phyloP scores from a whole-genome alignment of 2,888 invertebrate genomes.

The Drosophila leonis region DNA sequence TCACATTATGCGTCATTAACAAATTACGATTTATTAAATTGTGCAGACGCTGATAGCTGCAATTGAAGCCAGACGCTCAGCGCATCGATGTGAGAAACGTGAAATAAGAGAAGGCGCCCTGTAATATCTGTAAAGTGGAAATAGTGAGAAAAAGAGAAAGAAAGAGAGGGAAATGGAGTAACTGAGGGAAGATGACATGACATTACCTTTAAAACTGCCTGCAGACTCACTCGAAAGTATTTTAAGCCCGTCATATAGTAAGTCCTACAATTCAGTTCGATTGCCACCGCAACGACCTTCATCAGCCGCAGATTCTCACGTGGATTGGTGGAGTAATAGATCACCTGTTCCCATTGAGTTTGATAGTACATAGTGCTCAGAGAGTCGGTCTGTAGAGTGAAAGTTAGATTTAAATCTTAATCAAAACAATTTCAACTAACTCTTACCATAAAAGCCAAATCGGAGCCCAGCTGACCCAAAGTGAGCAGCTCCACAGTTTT shows the following conservation, averaged over 20 bases:
- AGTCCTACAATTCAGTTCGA: constrained; percentile 68
- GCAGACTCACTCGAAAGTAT: constrained; percentile 75
- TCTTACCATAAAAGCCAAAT: constrained; percentile 64
- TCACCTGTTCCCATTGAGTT: constrained; percentile 71
- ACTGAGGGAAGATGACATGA: neutral
- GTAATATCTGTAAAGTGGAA: constrained; percentile 63
- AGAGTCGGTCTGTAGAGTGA: constrained; percentile 60
- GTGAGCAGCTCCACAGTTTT: constrained; percentile 71
- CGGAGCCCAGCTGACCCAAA: constrained; percentile 72
- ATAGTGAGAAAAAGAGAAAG: neutral
- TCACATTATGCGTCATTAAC: constrained; percentile 58
- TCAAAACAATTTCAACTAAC: neutral
- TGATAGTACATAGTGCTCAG: constrained; percentile 77
- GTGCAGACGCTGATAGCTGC: constrained; percentile 9
- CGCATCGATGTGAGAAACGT: constrained; percentile 80
- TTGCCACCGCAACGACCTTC: constrained; percentile 70
- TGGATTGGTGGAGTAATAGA: constrained; percentile 64
- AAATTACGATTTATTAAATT: constrained; percentile 48
- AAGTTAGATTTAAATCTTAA: neutral
- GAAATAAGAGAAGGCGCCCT: constrained; percentile 80
- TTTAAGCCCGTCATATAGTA: constrained; percentile 73
- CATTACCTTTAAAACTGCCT: constrained; percentile 66
- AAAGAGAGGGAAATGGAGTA: too few species aligned
- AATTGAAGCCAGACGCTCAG: constrained; percentile 19
- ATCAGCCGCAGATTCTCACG: constrained; percentile 70